Base-by-base conservation (phyloP, 2,888 invertebrate genomes). In the Drepanosiphum platanoidis region DNA sequence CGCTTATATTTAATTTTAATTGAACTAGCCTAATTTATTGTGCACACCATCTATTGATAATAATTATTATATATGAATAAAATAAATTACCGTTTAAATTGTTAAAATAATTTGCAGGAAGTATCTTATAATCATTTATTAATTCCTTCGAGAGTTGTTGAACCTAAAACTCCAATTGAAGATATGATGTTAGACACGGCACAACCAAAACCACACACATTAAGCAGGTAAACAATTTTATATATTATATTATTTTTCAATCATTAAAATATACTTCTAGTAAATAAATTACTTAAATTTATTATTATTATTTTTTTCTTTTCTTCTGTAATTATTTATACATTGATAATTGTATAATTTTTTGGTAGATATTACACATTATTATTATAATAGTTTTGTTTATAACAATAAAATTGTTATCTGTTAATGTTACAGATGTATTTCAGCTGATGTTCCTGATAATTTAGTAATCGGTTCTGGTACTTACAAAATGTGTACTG, bases 61-160 rank as follows among this genome's bases (percentile, higher is more conserved):
- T n/a, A n/a, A n/a, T n/a, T n/a, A n/a, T n/a, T n/a, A n/a, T n/a
- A n/a, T n/a, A n/a, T n/a, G n/a, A n/a, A n/a, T n/a, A n/a, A n/a
- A n/a, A n/a, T n/a, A n/a, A n/a, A n/a, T n/a, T n/a, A n/a, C n/a
- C n/a, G n/a, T n/a, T n/a, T n/a, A n/a, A n/a, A n/a, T n/a, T n/a
- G n/a, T n/a, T n/a, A n/a, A n/a, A 52, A 52, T 22, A 18, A 52
- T 52, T 88, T 89, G 61, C 88, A 94, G 94, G 96, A 97, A 90
- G 93, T 96, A 88, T 97, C 97, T 30, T 97, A 97, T 90, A 95
- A 95, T 61, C 94, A 95, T 89, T 91, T 97, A 86, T 91, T 97
- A 87, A 93, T 95, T 82, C 95, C 96, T 78, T 94, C 96, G 32
- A 66, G 81, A n/a, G 68, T 80, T 70, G 68, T 32, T 36, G 81